A percentile compares a stretch with the other conserved stretches of the same genome.
Conservation (phyloP, 2,797 vertebrate genomes). For the Oreochromis mossambicus region DNA sequence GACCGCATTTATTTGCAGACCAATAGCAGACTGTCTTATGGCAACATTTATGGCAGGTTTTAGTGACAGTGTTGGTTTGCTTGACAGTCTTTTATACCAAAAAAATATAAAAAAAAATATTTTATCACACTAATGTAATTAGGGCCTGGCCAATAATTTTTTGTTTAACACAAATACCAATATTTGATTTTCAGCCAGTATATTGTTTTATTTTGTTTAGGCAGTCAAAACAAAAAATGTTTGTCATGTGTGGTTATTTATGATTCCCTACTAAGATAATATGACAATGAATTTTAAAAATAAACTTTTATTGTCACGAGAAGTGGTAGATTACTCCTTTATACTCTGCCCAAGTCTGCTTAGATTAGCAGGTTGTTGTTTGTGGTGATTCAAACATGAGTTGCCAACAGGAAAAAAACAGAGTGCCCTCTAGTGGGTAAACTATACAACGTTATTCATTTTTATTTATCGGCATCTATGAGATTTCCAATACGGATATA, state of each 20-base stretch:
- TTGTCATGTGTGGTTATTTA: not conserved
- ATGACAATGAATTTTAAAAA: not conserved
- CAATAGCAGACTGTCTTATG: not conserved
- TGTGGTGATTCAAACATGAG: not conserved
- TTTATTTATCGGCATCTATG: not conserved
- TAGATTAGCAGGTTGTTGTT: not conserved
- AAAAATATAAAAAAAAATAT: not conserved
- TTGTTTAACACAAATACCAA: not conserved
- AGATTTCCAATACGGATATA: fast-evolving
- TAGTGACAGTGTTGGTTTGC: not conserved
- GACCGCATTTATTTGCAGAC: not conserved
- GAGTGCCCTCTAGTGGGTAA: not conserved
- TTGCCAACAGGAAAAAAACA: not conserved
- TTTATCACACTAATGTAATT: not conserved
- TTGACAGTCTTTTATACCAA: not conserved
- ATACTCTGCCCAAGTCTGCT: not conserved
- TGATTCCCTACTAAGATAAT: not conserved
- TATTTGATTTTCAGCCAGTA: not conserved
- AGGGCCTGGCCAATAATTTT: not conserved
- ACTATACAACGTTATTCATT: not conserved
- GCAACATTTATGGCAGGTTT: not conserved
- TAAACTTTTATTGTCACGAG: not conserved
- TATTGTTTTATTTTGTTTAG: not conserved
- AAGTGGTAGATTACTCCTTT: not conserved
- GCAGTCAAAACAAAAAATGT: not conserved